phyloP scores from a whole-genome alignment of 64 coral and sea anemone genomes.

The Actinia tenebrosa region DNA sequence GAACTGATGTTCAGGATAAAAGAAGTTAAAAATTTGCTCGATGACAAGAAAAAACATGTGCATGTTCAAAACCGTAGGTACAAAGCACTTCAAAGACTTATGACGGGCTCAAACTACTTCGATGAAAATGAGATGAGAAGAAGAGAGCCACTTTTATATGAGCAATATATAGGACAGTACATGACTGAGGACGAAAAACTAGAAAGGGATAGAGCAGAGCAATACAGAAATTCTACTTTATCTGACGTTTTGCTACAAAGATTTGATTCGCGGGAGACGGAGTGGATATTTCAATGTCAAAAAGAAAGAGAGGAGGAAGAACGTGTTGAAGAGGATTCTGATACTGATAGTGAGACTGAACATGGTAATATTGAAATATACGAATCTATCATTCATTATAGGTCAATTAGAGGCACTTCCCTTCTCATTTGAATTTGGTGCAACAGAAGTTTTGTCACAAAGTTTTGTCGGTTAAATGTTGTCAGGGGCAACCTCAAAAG shows the following conservation, averaged over 20 bases:
- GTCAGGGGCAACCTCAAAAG: no score
- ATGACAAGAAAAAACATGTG: conserved; percentile 44
- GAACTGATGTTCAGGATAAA: conserved; percentile 70
- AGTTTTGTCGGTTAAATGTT: no score
- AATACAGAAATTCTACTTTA: conserved; percentile 41
- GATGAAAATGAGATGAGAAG: conserved; percentile 75
- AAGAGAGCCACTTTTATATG: conserved; percentile 77
- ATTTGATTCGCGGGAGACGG: conserved; percentile 58
- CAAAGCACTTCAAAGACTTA: conserved; percentile 68
- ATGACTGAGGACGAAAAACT: conserved; percentile 77
- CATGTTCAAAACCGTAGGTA: conserved; percentile 81
- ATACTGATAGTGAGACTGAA: conserved; percentile 33
- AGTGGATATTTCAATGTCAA: conserved; percentile 66
- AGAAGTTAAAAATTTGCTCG: conserved; percentile 53
- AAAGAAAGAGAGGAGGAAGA: conserved; percentile 50
- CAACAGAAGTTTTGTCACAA: no score
- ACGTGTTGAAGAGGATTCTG: conserved; percentile 60
- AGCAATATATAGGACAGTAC: conserved; percentile 90
- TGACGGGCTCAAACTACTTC: conserved; percentile 65
- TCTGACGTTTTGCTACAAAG: conserved; percentile 66
- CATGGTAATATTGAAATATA: neutral
- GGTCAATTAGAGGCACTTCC: no score
- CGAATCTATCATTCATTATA: no score
- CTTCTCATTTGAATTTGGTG: no score
- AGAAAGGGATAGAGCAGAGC: conserved; percentile 53